These are phyloP conservation scores for Slavum lentiscoides DNA, from an alignment of 2,888 invertebrate genomes.

Conservation along the genomic window DNA sequence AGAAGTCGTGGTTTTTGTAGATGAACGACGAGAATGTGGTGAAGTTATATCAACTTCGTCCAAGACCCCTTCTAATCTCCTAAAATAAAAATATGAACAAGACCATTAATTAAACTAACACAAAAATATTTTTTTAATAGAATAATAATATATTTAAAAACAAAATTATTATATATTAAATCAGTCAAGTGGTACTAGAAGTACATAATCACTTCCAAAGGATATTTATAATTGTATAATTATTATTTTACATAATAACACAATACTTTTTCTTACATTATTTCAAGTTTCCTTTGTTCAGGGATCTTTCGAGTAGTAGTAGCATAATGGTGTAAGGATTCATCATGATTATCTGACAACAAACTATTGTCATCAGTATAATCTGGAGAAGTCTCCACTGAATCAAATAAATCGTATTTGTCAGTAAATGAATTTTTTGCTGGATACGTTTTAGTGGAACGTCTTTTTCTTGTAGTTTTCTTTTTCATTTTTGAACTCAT, in stretches of 20 bases:
- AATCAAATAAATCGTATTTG: constrained; percentile 31
- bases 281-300: constrained; percentile 12
- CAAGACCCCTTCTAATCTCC: constrained; percentile 7
- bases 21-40: not conserved
- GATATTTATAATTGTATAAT: not conserved
- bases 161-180: not conserved
- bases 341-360: constrained; percentile 6
- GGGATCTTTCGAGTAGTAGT: not conserved
- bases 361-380: constrained; percentile 24
- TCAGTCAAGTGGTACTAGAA: not conserved
- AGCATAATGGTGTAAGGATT: not conserved
- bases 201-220: no score
- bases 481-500: constrained; percentile 4
- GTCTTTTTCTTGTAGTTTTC: constrained; percentile 22
- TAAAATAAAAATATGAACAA: constrained; percentile 8
- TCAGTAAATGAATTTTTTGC: constrained; percentile 24
- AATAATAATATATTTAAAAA: no score
- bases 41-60: not conserved
- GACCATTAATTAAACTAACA: no score
- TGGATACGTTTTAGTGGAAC: constrained; percentile 29
- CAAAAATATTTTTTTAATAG: no score
- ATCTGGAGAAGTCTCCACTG: not conserved
- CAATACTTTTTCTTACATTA: not conserved
- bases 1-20: not conserved
- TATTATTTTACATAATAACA: not conserved